Percentiles rank a stretch among this genome's conserved stretches.
Evolutionary conservation across 2,888 invertebrate genomes (phyloP).

Genomic region (Hydroisotoma schaefferi): DNA sequence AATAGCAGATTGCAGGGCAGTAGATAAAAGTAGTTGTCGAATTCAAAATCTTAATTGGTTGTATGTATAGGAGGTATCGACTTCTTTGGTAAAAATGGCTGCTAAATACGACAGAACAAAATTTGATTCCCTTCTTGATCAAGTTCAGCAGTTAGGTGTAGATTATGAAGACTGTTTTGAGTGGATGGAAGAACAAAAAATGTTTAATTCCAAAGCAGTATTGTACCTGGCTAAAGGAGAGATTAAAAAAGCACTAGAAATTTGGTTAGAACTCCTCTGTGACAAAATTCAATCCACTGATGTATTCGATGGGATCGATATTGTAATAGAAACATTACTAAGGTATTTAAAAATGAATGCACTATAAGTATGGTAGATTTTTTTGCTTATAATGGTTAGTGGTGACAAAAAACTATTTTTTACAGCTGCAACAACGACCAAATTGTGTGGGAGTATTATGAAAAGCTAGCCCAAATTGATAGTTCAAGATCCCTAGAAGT

Average conservation of each 20-base stretch:
- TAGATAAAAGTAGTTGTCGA: background rate
- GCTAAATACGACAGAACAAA: constrained; percentile 41
- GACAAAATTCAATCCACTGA: constrained; percentile 50
- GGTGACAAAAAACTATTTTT: constrained; percentile 2
- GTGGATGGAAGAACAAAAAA: constrained; percentile 51
- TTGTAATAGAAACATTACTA: constrained; percentile 53
- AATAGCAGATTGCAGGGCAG: background rate
- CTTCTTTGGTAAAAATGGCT: constrained; percentile 42
- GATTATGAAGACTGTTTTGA: constrained; percentile 54
- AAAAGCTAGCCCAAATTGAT: constrained; percentile 34
- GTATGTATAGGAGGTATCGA: constrained; percentile 43
- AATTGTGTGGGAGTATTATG: constrained; percentile 44
- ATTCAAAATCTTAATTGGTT: background rate
- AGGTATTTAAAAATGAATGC: constrained; percentile 50
- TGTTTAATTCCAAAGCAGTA: constrained; percentile 54
- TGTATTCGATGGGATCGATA: constrained; percentile 53
- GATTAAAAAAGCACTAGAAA: constrained; percentile 52
- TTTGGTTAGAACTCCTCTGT: constrained; percentile 54
- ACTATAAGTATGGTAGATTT: background rate
- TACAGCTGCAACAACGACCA: constrained; percentile 28
- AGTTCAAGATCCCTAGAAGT: constrained; percentile 37
- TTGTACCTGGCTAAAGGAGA: constrained; percentile 53
- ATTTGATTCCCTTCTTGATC: constrained; percentile 30
- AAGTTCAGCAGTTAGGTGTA: constrained; percentile 36
- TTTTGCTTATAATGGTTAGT: background rate